Base-by-base conservation (phyloP, 2,113 vertebrate species). In the Syrmaticus mikado region DNA sequence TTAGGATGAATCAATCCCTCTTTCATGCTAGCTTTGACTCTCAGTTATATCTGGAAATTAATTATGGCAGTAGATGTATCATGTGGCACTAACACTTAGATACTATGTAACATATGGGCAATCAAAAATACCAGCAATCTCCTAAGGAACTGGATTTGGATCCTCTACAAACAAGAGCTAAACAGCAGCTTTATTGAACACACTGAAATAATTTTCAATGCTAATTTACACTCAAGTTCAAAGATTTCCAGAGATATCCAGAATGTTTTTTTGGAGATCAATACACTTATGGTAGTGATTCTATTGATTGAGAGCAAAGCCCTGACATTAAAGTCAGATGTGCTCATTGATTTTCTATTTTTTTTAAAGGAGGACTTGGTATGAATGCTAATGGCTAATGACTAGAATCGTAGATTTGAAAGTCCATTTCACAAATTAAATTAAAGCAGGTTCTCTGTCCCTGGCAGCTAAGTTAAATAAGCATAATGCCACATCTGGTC, bases 231-330 rank as follows among this genome's bases (percentile, higher is more conserved):
- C 12, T 71, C 40, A 67, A n/a, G 43, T 7, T 88, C 65, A 90
- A 92, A 77, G 66, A 84, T 36, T 82, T 82, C 30, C 22, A 82
- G 68, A 86, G 21, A 85, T 16, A 81, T 65, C 57, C 7, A 36
- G 61, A 88, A 36, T 84, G 82, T 41, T 65, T 7, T 94, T 89
- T 83, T 75, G 85, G 86, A 91, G 57, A 73, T 40, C 52, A 87
- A 91, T 94, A 77, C 28, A 43, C n/a, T 91, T 89, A 95, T 50
- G 64, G 70, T 77, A 75, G 65, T 45, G 73, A 84, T 71, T 36
- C 21, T 94, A 94, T 83, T 90, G 93, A 93, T 93, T 94, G 95
- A 66, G 16, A 91, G 90, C 78, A 89, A 72, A 55, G 20, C 24
- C 57, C n/a, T 82, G 53, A 78, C 90, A 55, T 48, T 87, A 81